phyloP scores from a whole-genome alignment of 2,888 invertebrate genomes.

The Strigamia crassipes region DNA sequence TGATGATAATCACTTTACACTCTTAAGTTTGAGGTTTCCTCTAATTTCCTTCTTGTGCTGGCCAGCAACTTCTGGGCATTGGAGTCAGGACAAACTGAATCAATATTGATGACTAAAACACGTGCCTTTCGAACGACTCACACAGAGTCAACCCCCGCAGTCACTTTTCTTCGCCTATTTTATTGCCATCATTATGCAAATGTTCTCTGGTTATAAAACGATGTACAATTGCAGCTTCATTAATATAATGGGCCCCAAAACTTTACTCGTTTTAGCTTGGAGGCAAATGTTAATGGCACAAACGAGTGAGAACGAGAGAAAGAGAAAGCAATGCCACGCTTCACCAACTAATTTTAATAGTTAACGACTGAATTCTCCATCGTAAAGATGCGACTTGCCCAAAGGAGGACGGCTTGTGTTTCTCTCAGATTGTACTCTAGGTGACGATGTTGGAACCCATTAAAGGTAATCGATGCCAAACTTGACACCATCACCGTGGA shows the following conservation, averaged over 20 bases:
- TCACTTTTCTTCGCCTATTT: slow-evolving; percentile 42
- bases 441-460: slow-evolving; percentile 37
- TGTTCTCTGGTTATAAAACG: slow-evolving; percentile 42
- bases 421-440: slow-evolving; percentile 16
- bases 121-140: slow-evolving; percentile 27
- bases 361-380: slow-evolving; percentile 40
- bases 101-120: slow-evolving; percentile 39
- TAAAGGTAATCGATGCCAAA: slow-evolving; percentile 37
- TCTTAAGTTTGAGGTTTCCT: slow-evolving; percentile 35
- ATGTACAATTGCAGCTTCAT: slow-evolving; percentile 42
- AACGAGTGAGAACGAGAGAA: slow-evolving; percentile 27
- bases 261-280: slow-evolving; percentile 31
- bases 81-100: slow-evolving; percentile 20
- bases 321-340: slow-evolving; percentile 34
- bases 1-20: slow-evolving; percentile 7
- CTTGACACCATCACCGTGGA: slow-evolving; percentile 37
- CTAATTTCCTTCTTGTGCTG: background rate
- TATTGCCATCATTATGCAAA: slow-evolving; percentile 42
- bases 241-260: slow-evolving; percentile 40
- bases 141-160: slow-evolving; percentile 25
- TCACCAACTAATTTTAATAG: slow-evolving; percentile 42
- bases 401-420: slow-evolving; percentile 25
- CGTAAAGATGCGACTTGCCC: slow-evolving; percentile 42
- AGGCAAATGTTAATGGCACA: slow-evolving; percentile 40
- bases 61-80: slow-evolving; percentile 24